Base-by-base conservation (phyloP, 2,113 vertebrate genomes). In the Vulpes ferrilata region DNA sequence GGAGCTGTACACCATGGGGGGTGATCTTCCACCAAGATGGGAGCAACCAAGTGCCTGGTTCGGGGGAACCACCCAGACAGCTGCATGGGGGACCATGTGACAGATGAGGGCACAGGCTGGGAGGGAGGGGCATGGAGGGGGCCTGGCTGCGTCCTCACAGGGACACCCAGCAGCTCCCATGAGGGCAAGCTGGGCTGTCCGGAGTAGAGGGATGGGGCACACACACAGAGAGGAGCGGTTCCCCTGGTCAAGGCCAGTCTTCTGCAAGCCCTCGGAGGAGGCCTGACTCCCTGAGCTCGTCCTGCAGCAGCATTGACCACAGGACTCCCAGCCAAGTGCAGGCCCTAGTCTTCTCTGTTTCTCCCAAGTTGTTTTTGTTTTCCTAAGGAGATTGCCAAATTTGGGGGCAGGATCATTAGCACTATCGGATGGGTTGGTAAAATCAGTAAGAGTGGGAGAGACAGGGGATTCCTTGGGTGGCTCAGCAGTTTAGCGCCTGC, bases 271-370 rank as follows among this genome's bases (percentile, higher is more conserved):
- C 11, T 3, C 0, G 2, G n/a, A 25, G 73, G n/a, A 6, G 55
- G 22, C 53, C 69, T 11, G 7, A 27, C 23, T 27, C 55, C 38
- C 43, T 1, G 38, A 55, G 23, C 12, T 7, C 53, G 35, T 17
- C 1, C 35, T 7, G 0, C 9, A 3, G 38, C 6, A 12, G 88
- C 57, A 38, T 25, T 1, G 13, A 38, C 12, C 22, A 9, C 35
- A 0, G 2, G 4, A 3, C 16, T 17, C 85, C 35, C 13, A 5
- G 51, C 7, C 2, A 11, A 11, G 1, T 20, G 8, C 43, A 1
- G 5, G n/a, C 0, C 35, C n/a, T 4, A 20, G 1, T 4, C 35
- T 11, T 16, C 30, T 17, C 48, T 4, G 16, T n/a, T 20, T 8
- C 48, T 76, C 20, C 4, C 12, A 19, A 12, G 62, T 11, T 12